These are phyloP conservation scores for Tanytarsus gracilentus DNA, from an alignment of 2,888 invertebrate genomes.

Conservation along the genomic window DNA sequence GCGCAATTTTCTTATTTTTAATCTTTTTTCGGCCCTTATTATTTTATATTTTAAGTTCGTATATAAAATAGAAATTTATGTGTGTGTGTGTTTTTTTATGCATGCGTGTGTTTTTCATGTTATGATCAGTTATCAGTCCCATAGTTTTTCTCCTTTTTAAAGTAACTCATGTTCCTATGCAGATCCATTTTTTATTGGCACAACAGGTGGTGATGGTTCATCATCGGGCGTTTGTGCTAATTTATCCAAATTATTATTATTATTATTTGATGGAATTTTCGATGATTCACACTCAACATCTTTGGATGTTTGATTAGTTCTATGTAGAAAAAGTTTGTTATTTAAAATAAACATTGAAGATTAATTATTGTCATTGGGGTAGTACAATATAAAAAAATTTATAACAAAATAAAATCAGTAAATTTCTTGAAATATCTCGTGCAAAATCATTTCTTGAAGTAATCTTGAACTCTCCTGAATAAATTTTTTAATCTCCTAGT, in stretches of 20 bases:
- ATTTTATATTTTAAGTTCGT: background rate
- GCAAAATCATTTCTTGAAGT: no score
- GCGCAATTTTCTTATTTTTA: background rate
- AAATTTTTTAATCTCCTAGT: no score
- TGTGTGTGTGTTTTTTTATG: background rate
- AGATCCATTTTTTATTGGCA: constrained; percentile 27
- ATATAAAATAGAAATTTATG: constrained; percentile 7
- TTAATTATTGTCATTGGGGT: no score
- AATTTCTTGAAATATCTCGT: no score
- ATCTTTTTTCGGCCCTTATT: background rate
- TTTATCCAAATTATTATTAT: no score
- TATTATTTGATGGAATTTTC: background rate
- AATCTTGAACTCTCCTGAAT: no score
- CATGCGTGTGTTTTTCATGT: background rate
- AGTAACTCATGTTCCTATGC: background rate
- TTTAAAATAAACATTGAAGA: no score
- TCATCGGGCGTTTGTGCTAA: constrained; percentile 13
- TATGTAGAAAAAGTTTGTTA: no score
- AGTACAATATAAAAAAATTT: no score
- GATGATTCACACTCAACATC: background rate
- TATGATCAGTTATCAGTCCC: constrained; percentile 15
- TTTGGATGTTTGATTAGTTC: constrained; percentile 2
- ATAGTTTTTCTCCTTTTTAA: background rate
- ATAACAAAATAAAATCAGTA: no score
- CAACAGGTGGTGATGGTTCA: constrained; percentile 2